Evolutionary conservation across 1,140 invertebrate species (phyloP).

Genomic region (Apis laboriosa): DNA sequence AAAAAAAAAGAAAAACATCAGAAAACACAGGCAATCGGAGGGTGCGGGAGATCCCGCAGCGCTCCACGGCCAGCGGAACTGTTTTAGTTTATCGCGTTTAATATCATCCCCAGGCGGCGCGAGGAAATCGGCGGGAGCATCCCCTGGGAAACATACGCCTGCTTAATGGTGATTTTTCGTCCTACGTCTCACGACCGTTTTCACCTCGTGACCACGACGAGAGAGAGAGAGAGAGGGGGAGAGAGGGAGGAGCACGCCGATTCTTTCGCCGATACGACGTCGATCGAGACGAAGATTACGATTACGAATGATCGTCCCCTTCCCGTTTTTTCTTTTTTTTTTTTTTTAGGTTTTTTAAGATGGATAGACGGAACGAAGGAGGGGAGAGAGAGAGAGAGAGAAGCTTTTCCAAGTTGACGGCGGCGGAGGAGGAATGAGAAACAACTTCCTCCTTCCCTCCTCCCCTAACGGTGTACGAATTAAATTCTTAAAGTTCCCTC

Average conservation of each 20-base stretch:
- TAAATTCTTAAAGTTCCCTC: conserved; percentile 82
- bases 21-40: conserved; percentile 35
- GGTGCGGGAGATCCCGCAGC: conserved; percentile 48
- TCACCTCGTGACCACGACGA: conserved; percentile 61
- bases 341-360: background rate
- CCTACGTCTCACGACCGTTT: conserved; percentile 66
- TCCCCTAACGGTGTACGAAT: conserved; percentile 69
- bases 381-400: background rate
- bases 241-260: no score
- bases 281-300: background rate
- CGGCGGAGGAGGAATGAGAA: background rate
- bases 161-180: conserved; percentile 79
- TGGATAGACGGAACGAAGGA: no score
- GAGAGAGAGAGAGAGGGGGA: background rate
- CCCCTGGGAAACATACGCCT: conserved; percentile 74
- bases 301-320: background rate
- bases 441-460: background rate
- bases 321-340: no score
- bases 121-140: conserved; percentile 57
- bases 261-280: no score
- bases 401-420: background rate
- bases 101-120: conserved; percentile 61
- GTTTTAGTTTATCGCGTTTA: conserved; percentile 80
- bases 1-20: conserved; percentile 1
- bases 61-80: conserved; percentile 66